These are phyloP conservation scores for Megalops atlanticus DNA, from an alignment of 2,113 vertebrate species.

Conservation along the genomic window DNA sequence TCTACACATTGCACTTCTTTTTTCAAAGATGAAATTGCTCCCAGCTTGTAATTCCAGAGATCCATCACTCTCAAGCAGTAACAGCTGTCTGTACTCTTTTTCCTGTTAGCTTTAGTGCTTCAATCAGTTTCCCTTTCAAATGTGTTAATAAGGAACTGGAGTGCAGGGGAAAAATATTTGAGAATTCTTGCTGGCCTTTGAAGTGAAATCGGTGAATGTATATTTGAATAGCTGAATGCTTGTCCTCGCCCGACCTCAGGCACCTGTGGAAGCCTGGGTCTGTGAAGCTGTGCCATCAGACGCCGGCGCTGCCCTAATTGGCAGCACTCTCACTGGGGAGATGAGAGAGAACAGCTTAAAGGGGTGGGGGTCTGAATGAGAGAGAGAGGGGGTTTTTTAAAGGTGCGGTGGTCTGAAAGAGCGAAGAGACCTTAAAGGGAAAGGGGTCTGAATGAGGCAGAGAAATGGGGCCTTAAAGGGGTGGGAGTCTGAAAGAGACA, in stretches of 20 bases:
- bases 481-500: not conserved
- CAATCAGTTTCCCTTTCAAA: constrained; percentile 44
- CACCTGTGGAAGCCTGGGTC: constrained; percentile 36
- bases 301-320: constrained; percentile 40
- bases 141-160: constrained; percentile 42
- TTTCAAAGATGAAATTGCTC: constrained; percentile 18
- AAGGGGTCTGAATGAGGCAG: not conserved
- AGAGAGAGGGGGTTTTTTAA: no score
- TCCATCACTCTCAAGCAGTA: constrained; percentile 13
- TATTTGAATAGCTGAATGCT: constrained; percentile 40
- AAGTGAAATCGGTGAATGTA: constrained; percentile 42
- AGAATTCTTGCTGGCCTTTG: constrained; percentile 37
- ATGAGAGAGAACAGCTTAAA: constrained; percentile 27
- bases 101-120: constrained; percentile 41
- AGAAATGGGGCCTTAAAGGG: not conserved
- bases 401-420: not conserved
- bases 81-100: constrained; percentile 32
- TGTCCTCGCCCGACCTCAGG: constrained; percentile 38
- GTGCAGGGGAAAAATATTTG: constrained; percentile 25
- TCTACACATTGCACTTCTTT: constrained; percentile 14
- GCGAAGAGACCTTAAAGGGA: not conserved
- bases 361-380: constrained; percentile 11
- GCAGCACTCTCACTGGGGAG: constrained; percentile 30
- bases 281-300: constrained; percentile 18
- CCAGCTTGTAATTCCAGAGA: constrained; percentile 18